phyloP scores from a whole-genome alignment of 2,888 invertebrate genomes.

The Druceiella hillmani region DNA sequence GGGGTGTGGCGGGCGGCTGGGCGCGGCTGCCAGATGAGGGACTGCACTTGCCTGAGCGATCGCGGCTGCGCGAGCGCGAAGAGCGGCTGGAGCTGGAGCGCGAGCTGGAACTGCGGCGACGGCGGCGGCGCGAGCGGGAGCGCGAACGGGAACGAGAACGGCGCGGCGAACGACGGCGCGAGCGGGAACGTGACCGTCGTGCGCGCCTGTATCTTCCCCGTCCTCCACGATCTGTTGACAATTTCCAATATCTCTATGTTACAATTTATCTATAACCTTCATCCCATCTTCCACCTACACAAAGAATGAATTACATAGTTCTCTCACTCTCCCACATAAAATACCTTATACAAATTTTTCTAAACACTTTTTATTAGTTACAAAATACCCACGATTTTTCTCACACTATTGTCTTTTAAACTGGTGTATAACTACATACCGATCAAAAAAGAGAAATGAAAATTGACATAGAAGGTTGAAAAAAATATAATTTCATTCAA shows the following conservation, averaged over 20 bases:
- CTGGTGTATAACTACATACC: too few species aligned
- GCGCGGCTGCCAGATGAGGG: constrained; percentile 33
- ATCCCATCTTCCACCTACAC: too few species aligned
- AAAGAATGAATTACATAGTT: constrained; percentile 4
- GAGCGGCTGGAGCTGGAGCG: constrained; percentile 35
- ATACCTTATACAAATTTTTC: background rate
- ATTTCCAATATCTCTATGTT: too few species aligned
- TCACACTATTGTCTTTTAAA: too few species aligned
- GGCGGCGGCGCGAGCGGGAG: constrained; percentile 37
- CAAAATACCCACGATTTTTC: too few species aligned
- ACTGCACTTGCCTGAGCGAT: constrained; percentile 53
- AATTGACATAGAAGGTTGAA: too few species aligned
- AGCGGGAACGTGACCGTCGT: constrained; percentile 35
- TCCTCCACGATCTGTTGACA: constrained; percentile 40
- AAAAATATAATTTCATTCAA: too few species aligned
- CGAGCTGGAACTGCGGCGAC: constrained; percentile 43
- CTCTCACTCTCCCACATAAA: background rate
- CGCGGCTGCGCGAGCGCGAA: constrained; percentile 44
- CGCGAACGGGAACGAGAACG: constrained; percentile 34
- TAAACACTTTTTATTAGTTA: too few species aligned
- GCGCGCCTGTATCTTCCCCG: constrained; percentile 33
- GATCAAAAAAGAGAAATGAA: too few species aligned
- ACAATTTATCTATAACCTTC: too few species aligned
- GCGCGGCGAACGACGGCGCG: constrained; percentile 34
- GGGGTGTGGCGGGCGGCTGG: constrained; percentile 28